Evolutionary conservation across 2,888 invertebrate species (phyloP).

Genomic region (Drosophila picticornis): DNA sequence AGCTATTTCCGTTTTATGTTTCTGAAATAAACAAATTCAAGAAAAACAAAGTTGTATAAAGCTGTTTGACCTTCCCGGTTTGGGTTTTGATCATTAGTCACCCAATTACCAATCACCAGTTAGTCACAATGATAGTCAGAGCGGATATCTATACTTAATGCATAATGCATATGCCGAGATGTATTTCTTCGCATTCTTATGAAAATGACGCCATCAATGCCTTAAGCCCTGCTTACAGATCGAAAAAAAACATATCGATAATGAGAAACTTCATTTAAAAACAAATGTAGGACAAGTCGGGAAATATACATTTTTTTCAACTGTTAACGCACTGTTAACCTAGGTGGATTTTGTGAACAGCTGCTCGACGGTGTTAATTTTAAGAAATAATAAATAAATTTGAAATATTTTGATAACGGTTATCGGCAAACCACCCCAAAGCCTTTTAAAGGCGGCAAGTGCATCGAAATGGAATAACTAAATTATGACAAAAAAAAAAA

Average conservation of each 20-base stretch:
- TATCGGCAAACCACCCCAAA: not conserved
- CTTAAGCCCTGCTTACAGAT: not conserved
- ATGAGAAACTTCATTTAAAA: not conserved
- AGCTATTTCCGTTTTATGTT: conserved; percentile 64
- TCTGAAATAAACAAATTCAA: conserved; percentile 35
- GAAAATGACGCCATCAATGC: not conserved
- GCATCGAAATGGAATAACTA: not conserved
- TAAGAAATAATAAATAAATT: not conserved
- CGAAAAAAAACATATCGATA: not conserved
- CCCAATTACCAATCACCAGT: not conserved
- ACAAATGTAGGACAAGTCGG: not conserved
- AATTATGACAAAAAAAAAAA: not conserved
- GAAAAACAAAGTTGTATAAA: not conserved
- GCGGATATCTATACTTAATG: not conserved
- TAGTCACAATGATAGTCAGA: not conserved
- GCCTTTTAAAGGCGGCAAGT: not conserved
- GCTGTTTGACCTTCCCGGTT: not conserved
- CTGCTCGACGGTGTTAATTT: not conserved
- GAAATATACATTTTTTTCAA: not conserved
- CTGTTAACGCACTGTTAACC: not conserved
- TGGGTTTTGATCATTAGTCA: not conserved
- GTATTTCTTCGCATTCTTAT: not conserved
- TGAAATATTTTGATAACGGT: not conserved
- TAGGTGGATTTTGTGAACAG: not conserved
- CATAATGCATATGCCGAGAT: not conserved